These are phyloP conservation scores for Bombus balteatus DNA, from an alignment of 1,140 invertebrate genomes.

Conservation along the genomic window DNA sequence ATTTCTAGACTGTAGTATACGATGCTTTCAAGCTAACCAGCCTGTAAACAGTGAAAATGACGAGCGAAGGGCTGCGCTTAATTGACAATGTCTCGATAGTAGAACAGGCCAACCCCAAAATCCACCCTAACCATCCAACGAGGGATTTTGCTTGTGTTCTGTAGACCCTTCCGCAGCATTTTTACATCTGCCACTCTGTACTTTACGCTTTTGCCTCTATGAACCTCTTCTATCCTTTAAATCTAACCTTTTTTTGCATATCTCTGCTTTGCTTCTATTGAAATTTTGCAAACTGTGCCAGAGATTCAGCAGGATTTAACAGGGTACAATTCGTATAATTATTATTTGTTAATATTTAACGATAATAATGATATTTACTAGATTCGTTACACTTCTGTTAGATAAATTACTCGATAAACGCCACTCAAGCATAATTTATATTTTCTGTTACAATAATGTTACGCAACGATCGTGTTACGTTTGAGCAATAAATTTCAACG, in stretches of 20 bases:
- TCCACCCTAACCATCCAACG: constrained; percentile 48
- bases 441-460: too few species aligned
- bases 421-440: too few species aligned
- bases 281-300: neutral
- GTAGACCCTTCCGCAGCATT: constrained; percentile 34
- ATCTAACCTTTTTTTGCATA: constrained; percentile 17
- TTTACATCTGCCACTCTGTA: constrained; percentile 50
- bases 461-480: too few species aligned
- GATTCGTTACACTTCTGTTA: too few species aligned
- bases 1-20: neutral
- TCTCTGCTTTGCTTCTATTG: neutral
- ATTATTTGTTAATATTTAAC: too few species aligned
- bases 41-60: constrained; percentile 72
- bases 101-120: constrained; percentile 54
- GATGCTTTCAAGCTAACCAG: constrained; percentile 51
- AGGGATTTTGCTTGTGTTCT: constrained; percentile 42
- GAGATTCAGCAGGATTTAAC: too few species aligned
- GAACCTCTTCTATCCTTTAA: constrained; percentile 23
- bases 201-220: constrained; percentile 4
- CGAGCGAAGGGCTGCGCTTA: constrained; percentile 68
- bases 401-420: too few species aligned
- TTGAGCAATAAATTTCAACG: too few species aligned
- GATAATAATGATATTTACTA: too few species aligned
- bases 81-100: constrained; percentile 75
- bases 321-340: too few species aligned